Evolutionary conservation across 2,113 vertebrate genomes (phyloP), one percentile per base, ranked within the genome.

Genomic region (Anhinga anhinga): DNA sequence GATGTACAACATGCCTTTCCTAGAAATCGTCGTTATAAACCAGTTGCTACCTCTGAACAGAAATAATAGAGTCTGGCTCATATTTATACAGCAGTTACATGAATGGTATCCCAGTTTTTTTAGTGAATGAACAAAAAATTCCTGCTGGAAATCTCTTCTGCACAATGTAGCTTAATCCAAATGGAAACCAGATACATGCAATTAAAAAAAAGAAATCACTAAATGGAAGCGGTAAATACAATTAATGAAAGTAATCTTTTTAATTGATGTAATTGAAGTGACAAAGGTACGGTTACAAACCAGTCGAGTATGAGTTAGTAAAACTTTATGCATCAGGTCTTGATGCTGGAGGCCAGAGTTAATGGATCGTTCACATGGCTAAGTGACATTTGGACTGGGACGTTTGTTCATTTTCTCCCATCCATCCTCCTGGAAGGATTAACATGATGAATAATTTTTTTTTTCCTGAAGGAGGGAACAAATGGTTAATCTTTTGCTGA

Each of bases 301-400:
- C 15, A 19, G 3, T 38, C 1, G 4, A 58, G 29, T 10, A 5
- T 7, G 67, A 67, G 26, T 20, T 74, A 36, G 21, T 16, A 49
- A 50, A 80, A 32, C 15, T 72, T 80, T 25, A 3, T 23, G 32
- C 15, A 3, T 47, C 7, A 9, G 30, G 4, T 23, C n/a, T 26
- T 52, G 49, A 23, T 80, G 23, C n/a, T 65, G 63, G 30, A 50
- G 15, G 21, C 53, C 11, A 15, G 16, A 25, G 56, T 9, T n/a
- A 27, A 23, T 29, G 26, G 13, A 13, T 79, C 12, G 2, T 40
- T 66, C 15, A 0, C 0, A 0, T 9, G 6, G 21, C 12, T 58
- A 36, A 42, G 49, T 23, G 40, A 13, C 1, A 2, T 58, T 67
- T 45, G 32, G 65, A 15, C 15, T 22, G 49, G 10, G 21, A 30